Evolutionary conservation across 2,888 invertebrate genomes (phyloP), one percentile per base, ranked within the genome.

Genomic region (Ferrisia virgata): DNA sequence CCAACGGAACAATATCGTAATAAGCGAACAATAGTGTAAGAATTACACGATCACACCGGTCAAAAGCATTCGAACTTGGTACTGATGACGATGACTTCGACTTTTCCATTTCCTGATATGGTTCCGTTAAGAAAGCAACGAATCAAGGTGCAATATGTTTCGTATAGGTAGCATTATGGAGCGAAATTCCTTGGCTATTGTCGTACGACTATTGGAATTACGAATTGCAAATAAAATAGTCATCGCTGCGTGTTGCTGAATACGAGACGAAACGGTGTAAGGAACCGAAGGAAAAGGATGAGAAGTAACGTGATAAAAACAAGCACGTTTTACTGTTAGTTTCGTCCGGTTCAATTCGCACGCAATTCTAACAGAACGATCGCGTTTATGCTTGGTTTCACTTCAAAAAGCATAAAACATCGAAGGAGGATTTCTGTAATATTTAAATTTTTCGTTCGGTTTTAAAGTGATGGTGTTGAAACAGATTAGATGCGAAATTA

Each of bases 351-450:
- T 81, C 81, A 81, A 81, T 81, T 81, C 81, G 81, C 81, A 64
- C 81, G 81, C 81, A 81, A 81, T 81, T 81, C 81, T 81, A 81
- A 81, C 81, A 81, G 81, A 81, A 81, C 81, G 81, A 81, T 80
- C 80, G 18, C 31, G 53, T 81, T 81, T 81, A 81, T 81, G 81
- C 36, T 81, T 53, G 81, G 81, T 81, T 81, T 81, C 81, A 81
- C 81, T 81, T 53, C 81, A 47, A 64, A 81, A 81, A 81, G 53
- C 81, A 81, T 79, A 40, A 72, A 72, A 72, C 72, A 72, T 72
- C 33, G 33, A 15, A 72, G 72, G 33, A 72, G 72, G 33, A 72
- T 72, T 72, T 72, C 72, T 31, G 33, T 72, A 33, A 72, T 72
- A 72, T 72, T 72, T 72, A 72, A 33, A 72, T 72, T 72, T 64